These are phyloP conservation scores for Nomada goodeniana DNA, from an alignment of 2,888 invertebrate genomes.

Conservation along the genomic window DNA sequence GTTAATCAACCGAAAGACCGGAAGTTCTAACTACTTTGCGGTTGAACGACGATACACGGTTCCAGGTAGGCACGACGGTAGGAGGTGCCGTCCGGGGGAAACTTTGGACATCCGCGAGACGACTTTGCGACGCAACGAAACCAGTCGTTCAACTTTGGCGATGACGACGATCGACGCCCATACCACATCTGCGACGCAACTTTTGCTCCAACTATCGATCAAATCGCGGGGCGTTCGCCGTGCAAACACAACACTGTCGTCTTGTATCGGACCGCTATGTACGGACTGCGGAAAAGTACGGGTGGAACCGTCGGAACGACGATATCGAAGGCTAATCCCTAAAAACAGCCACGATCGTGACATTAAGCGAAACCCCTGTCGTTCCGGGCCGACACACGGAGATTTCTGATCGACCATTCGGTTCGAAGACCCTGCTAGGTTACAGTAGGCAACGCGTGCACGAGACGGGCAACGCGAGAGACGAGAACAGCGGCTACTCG, in stretches of 20 bases:
- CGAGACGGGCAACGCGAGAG: constrained; percentile 32
- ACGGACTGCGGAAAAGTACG: constrained; percentile 17
- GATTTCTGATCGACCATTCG: constrained; percentile 52
- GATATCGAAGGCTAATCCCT: constrained; percentile 60
- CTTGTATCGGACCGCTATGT: constrained; percentile 13
- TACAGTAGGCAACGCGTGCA: constrained; percentile 65
- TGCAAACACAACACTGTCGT: no score
- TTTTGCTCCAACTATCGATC: not conserved
- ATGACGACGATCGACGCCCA: not conserved
- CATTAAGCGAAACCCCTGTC: constrained; percentile 65
- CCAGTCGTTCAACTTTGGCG: constrained; percentile 24
- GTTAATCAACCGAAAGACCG: constrained; percentile 52
- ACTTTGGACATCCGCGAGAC: constrained; percentile 30
- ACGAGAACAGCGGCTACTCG: not conserved
- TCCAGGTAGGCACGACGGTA: constrained; percentile 35
- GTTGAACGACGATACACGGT: constrained; percentile 47
- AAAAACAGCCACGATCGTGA: constrained; percentile 58
- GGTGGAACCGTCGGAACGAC: constrained; percentile 24
- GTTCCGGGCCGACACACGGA: constrained; percentile 33
- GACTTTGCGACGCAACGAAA: constrained; percentile 11
- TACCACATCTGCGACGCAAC: no score
- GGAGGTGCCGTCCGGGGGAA: not conserved
- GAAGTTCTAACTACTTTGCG: constrained; percentile 58
- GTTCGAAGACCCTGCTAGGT: constrained; percentile 48
- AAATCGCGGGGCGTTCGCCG: not conserved